These are phyloP conservation scores for Channa maculata DNA, from an alignment of 2,113 vertebrate species.

Conservation along the genomic window DNA sequence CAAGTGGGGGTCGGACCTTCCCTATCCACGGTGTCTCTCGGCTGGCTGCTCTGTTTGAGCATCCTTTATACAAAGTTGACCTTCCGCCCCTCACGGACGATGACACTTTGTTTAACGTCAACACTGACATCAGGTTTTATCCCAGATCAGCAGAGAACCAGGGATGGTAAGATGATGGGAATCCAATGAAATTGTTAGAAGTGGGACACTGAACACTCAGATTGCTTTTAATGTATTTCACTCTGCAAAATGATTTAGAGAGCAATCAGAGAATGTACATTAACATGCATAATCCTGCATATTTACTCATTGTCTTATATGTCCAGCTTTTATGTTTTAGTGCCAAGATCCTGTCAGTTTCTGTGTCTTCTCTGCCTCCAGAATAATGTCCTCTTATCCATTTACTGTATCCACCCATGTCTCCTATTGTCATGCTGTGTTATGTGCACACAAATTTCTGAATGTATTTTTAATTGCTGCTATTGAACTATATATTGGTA, in stretches of 20 bases:
- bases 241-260: too few relatives aligned
- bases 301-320: too few relatives aligned
- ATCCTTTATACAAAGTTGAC: conserved; percentile 86
- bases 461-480: background rate
- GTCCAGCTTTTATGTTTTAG: too few relatives aligned
- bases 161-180: conserved; percentile 87
- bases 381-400: conserved; percentile 18
- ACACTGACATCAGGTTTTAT: conserved; percentile 92
- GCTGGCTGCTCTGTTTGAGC: conserved; percentile 87
- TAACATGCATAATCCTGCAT: too few relatives aligned
- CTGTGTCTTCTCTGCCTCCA: conserved; percentile 5
- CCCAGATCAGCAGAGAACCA: conserved; percentile 87
- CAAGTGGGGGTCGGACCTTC: conserved; percentile 52
- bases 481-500: background rate
- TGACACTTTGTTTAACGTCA: conserved; percentile 93
- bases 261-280: too few relatives aligned
- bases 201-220: conserved; percentile 15
- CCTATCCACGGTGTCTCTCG: conserved; percentile 66
- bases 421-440: conserved; percentile 11
- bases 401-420: conserved; percentile 15
- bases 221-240: background rate
- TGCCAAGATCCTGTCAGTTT: background rate
- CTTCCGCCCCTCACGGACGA: conserved; percentile 85
- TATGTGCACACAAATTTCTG: background rate
- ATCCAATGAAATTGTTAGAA: conserved; percentile 29